Conservation (phyloP, 2,797 vertebrate genomes). For the Lutjanus argentimaculatus region DNA sequence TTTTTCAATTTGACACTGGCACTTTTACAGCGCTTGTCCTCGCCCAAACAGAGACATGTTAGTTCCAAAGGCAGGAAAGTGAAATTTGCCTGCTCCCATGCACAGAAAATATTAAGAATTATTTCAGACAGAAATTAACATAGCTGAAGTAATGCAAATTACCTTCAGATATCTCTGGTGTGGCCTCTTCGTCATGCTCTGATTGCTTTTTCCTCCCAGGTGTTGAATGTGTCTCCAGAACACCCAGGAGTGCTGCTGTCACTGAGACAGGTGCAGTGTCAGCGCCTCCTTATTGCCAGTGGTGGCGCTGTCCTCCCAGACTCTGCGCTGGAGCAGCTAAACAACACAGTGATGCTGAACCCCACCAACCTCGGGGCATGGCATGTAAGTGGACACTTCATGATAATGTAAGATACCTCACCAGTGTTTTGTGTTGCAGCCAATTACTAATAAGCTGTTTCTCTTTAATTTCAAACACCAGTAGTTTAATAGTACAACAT, state of each 20-base stretch:
- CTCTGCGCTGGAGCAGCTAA: constrained; percentile 90
- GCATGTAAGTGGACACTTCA: constrained; percentile 88
- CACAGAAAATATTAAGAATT: neutral
- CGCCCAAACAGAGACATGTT: no score
- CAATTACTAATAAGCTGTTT: neutral
- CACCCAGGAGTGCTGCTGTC: constrained; percentile 89
- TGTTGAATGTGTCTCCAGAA: constrained; percentile 89
- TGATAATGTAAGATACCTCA: neutral
- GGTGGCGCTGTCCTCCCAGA: constrained; percentile 86
- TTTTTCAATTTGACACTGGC: no score
- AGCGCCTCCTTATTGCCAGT: constrained; percentile 86
- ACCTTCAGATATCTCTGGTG: neutral
- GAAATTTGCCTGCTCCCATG: no score
- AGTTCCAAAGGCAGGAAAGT: no score
- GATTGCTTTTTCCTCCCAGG: constrained; percentile 79
- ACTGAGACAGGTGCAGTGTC: constrained; percentile 94
- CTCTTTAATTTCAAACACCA: constrained; percentile 18
- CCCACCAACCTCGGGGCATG: constrained; percentile 91
- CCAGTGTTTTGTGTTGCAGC: neutral
- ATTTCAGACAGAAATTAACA: neutral
- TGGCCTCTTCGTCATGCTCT: neutral
- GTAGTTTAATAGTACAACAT: constrained; percentile 12
- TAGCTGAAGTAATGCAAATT: neutral
- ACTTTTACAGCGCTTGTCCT: no score
- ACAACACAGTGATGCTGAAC: constrained; percentile 89